These are phyloP conservation scores for Loripinus fragilis DNA, from an alignment of 2,888 invertebrate genomes.

Conservation along the genomic window DNA sequence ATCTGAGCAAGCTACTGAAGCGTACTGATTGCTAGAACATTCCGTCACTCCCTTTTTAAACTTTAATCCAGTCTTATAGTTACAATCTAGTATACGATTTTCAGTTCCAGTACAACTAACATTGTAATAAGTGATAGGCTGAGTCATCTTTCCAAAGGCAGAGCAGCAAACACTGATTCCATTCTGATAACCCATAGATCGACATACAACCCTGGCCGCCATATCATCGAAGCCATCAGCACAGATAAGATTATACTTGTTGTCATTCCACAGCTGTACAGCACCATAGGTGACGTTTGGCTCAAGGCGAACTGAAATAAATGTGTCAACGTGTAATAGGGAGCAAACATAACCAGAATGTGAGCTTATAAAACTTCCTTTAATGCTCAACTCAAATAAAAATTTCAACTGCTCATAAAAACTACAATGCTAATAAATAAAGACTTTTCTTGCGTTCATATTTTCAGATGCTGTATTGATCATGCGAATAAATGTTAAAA, in stretches of 20 bases:
- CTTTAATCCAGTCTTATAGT: slow-evolving; percentile 42
- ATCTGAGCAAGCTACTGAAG: slow-evolving; percentile 73
- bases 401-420: too few species aligned
- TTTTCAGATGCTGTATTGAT: too few species aligned
- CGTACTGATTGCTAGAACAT: slow-evolving; percentile 70
- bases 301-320: slow-evolving; percentile 65
- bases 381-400: too few species aligned
- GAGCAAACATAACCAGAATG: too few species aligned
- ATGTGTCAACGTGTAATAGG: too few species aligned
- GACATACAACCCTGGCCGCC: slow-evolving; percentile 68
- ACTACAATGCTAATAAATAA: too few species aligned
- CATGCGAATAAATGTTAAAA: too few species aligned
- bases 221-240: slow-evolving; percentile 71
- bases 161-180: slow-evolving; percentile 74
- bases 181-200: slow-evolving; percentile 65
- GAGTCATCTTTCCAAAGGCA: slow-evolving; percentile 64
- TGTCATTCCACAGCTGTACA: slow-evolving; percentile 64
- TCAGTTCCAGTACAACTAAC: slow-evolving; percentile 68
- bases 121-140: slow-evolving; percentile 60
- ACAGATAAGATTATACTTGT: slow-evolving; percentile 67
- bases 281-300: slow-evolving; percentile 71
- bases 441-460: too few species aligned
- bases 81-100: slow-evolving; percentile 62
- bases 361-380: too few species aligned
- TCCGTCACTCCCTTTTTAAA: slow-evolving; percentile 27